Evolutionary conservation across 2,797 vertebrate genomes (phyloP).

Genomic region (Rhodeus uyekii): DNA sequence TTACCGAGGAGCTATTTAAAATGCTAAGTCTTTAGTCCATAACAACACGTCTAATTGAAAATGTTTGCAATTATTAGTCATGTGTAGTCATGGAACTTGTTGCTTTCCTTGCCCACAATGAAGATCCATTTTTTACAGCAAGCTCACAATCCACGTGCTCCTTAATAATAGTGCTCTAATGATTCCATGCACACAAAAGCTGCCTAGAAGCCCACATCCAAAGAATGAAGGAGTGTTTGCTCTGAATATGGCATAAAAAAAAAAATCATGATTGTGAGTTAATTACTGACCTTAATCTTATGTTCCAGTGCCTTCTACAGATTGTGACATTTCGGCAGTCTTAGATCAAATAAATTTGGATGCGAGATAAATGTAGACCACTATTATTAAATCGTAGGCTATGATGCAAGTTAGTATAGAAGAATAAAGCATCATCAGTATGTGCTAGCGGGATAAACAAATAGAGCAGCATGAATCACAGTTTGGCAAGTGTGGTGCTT

Average conservation of each 20-base stretch:
- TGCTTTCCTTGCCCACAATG: neutral
- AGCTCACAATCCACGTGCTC: neutral
- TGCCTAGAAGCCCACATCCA: neutral
- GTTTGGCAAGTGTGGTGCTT: no score
- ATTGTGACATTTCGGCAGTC: no score
- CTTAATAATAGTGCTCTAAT: neutral
- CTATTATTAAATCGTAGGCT: no score
- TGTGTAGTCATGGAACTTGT: conserved; percentile 5
- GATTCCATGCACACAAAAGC: neutral
- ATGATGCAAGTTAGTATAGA: no score
- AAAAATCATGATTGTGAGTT: neutral
- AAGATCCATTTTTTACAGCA: neutral
- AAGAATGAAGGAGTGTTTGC: neutral
- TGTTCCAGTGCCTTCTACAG: neutral
- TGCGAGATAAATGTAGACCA: no score
- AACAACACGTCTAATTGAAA: neutral
- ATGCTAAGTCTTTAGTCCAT: neutral
- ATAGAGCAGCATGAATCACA: no score
- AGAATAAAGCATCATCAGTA: no score
- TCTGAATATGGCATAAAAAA: neutral
- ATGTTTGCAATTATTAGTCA: neutral
- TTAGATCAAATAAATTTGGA: no score
- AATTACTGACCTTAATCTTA: neutral
- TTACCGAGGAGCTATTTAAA: conserved; percentile 10
- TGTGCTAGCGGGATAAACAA: no score